Evolutionary conservation across 2,113 vertebrate species (phyloP), one percentile per base, ranked within the genome.

Genomic region (Thomomys bottae): DNA sequence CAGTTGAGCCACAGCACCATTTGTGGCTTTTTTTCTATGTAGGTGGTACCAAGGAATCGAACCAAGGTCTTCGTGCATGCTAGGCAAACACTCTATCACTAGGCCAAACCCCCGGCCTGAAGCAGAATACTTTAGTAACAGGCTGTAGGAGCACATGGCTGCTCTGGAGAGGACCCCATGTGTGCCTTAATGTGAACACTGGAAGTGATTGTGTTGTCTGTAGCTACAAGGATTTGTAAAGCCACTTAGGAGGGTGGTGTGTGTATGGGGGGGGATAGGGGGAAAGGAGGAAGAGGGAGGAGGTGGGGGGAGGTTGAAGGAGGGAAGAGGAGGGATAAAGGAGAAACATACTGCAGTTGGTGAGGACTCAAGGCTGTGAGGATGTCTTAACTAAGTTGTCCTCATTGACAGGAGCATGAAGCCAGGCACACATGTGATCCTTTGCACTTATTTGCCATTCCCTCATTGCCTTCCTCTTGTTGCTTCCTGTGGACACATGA

Each of bases 91-190:
- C n/a, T n/a, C n/a, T n/a, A n/a, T n/a, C n/a, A n/a, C n/a, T n/a
- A n/a, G n/a, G n/a, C n/a, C n/a, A n/a, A n/a, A n/a, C n/a, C n/a
- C n/a, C n/a, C n/a, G n/a, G n/a, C n/a, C n/a, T n/a, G 20, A 0
- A 0, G 42, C 72, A 80, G 71, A 21, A 8, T 24, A 40, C 61
- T 72, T 23, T 36, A 17, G 54, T 38, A 7, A n/a, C 24, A 45
- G 84, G 23, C 24, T 59, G 21, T 49, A n/a, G 38, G 73, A 30
- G 26, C 32, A 67, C 20, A 3, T 0, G 24, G 59, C 14, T 1
- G 24, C 36, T 36, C 11, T 1, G 2, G 64, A 24, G 30, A 79
- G 32, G 67, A 68, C 26, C 1, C 0, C 0, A 12, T 84, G 24
- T 2, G 15, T 21, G 14, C 28, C 24, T 84, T 3, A 45, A 17